Evolutionary conservation across 2,888 invertebrate genomes (phyloP), one percentile per base, ranked within the genome.

Genomic region (Perdita meconis): DNA sequence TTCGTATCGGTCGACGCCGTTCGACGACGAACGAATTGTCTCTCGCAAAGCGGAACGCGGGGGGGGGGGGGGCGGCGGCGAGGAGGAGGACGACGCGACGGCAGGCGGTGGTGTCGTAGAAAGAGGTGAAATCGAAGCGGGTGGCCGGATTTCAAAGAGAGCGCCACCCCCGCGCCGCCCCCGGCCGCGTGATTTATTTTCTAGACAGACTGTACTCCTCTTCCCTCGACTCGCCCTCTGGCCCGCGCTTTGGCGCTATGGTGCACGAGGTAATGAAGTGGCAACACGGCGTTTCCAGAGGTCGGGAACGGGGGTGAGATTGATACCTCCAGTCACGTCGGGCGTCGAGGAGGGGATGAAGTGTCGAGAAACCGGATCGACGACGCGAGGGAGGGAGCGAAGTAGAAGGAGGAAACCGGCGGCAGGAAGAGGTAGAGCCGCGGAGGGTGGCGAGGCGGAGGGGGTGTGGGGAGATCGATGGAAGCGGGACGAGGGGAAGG

Each of bases 241-340:
- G 50, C 57, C 69, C 70, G 61, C 80, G 72, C 78, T 84, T 80
- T 78, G 85, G 71, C 81, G 71, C 83, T 74, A 76, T 66, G 79
- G 75, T 80, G 87, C 87, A 83, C 74, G 88, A 88, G 88, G 90
- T 91, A 91, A 91, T 90, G 91, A 91, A 90, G 91, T 91, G 91
- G 90, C 89, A 91, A 91, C 90, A 89, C 87, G 89, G 84, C 86
- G 88, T 88, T 90, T 87, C 87, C 86, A 87, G 87, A 87, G 88
- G 84, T 82, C 74, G 86, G 83, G 82, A 82, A 84, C 78, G 85
- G 89, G 85, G 88, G 88, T 86, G 89, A 91, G 90, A 91, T 90
- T 91, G 90, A 91, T 91, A 91, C 88, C 88, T 83, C 77, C 84
- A 91, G 90, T 89, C 89, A 90, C 90, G 89, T 89, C 87, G 89